Percentiles rank a stretch among this genome's conserved stretches.
phyloP scores from a whole-genome alignment of 2,113 vertebrate genomes.

The Cyrtonyx montezumae region DNA sequence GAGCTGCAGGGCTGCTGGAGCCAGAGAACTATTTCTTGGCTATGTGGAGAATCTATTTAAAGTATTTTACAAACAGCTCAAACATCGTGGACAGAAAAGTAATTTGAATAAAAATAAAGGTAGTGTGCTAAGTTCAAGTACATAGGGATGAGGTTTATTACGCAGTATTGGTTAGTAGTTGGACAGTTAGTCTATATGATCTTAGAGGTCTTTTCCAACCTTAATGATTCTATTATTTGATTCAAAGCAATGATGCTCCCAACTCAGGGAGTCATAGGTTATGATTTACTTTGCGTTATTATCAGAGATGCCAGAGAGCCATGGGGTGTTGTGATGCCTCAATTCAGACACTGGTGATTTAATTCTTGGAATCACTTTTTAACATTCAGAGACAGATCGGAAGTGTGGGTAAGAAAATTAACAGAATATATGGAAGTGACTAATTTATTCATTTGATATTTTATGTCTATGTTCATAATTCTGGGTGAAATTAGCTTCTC shows the following conservation, averaged over 20 bases:
- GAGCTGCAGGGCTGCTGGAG: background rate
- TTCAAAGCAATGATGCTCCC: background rate
- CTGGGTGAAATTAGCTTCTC: background rate
- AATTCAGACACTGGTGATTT: background rate
- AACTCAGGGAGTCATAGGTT: background rate
- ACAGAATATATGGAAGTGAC: background rate
- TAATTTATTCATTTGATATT: background rate
- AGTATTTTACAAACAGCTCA: background rate
- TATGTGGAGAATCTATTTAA: background rate
- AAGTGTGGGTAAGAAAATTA: background rate
- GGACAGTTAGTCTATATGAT: too few species aligned
- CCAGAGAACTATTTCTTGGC: background rate
- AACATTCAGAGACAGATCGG: background rate
- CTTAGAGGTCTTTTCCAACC: too few species aligned
- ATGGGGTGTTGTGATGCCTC: background rate
- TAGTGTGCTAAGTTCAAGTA: background rate
- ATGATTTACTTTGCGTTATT: background rate
- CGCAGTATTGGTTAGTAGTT: too few species aligned
- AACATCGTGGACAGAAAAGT: background rate
- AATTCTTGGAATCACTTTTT: background rate
- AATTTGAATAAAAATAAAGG: background rate
- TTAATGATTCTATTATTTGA: too few species aligned
- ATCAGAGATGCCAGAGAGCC: background rate
- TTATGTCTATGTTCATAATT: background rate
- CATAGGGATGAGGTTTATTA: too few species aligned